Conservation (phyloP, 2,113 vertebrate species). For the Brachirus orientalis region DNA sequence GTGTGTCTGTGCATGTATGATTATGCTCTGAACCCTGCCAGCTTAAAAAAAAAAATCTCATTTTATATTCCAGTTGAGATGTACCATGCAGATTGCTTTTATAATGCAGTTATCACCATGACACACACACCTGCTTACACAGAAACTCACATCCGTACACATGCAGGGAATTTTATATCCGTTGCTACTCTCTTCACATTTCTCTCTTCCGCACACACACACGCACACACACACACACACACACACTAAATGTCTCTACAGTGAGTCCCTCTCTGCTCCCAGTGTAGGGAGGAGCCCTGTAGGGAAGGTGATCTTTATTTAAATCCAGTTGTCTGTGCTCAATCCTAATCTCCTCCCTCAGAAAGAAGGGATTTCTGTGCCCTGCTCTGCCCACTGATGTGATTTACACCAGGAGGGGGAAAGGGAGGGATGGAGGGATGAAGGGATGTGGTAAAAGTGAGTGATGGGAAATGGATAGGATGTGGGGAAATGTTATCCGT, state of each 20-base stretch:
- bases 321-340: constrained; percentile 69
- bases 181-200: neutral
- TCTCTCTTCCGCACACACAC: neutral
- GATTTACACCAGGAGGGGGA: constrained; percentile 55
- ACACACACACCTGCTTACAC: constrained; percentile 27
- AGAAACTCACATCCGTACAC: constrained; percentile 21
- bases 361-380: constrained; percentile 62
- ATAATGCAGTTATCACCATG: constrained; percentile 50
- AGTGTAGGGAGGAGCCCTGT: constrained; percentile 47
- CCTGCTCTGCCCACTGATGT: constrained; percentile 54
- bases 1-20: constrained; percentile 7
- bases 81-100: constrained; percentile 56
- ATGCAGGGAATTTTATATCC: constrained; percentile 8
- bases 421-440: constrained; percentile 24
- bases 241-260: constrained; percentile 18
- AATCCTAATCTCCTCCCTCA: constrained; percentile 68
- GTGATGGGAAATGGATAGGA: constrained; percentile 58
- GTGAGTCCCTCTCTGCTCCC: constrained; percentile 28
- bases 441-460: constrained; percentile 50
- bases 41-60: constrained; percentile 33
- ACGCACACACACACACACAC: constrained; percentile 7
- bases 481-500: constrained; percentile 51
- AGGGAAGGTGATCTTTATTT: constrained; percentile 73
- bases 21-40: constrained; percentile 35
- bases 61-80: constrained; percentile 55